Conservation (phyloP, 2,888 invertebrate species). For the Sphaerophoria taeniata region DNA sequence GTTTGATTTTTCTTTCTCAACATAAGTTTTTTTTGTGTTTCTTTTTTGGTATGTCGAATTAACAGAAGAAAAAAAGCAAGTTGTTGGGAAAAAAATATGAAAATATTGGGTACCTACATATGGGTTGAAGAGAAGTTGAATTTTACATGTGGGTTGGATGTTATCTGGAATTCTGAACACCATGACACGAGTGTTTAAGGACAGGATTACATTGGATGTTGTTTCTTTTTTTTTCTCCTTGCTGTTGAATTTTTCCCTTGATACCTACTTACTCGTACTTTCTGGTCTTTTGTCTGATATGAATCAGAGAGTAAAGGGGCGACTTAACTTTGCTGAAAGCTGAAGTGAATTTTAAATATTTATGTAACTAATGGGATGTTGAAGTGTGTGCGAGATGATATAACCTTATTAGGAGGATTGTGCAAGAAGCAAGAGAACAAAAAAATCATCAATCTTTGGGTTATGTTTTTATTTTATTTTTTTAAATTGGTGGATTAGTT, state of each 20-base stretch:
- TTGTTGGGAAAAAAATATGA: conserved; percentile 9
- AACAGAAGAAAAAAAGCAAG: conserved; percentile 39
- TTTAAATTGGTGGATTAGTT: too few species aligned
- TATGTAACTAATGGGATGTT: conserved; percentile 47
- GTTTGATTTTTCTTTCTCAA: conserved; percentile 6
- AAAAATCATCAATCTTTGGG: conserved; percentile 26
- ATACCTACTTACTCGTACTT: conserved; percentile 12
- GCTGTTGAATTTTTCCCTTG: not conserved
- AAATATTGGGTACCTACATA: not conserved
- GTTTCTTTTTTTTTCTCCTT: not conserved
- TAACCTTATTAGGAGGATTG: conserved; percentile 21
- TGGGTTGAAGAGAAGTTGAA: conserved; percentile 48
- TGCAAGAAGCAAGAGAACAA: conserved; percentile 3
- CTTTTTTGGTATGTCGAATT: conserved; percentile 14
- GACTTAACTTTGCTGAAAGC: conserved; percentile 19
- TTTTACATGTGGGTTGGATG: conserved; percentile 4
- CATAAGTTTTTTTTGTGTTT: conserved; percentile 13
- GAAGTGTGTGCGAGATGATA: conserved; percentile 47
- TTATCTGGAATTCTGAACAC: conserved; percentile 7
- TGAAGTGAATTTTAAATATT: conserved; percentile 65
- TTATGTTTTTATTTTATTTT: not conserved
- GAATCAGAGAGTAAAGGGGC: conserved; percentile 13
- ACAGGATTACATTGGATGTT: conserved; percentile 14
- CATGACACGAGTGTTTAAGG: conserved; percentile 15
- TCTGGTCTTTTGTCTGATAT: conserved; percentile 23